Evolutionary conservation across 2,113 vertebrate genomes (phyloP), one percentile per base, ranked within the genome.

Genomic region (Amblyopsis rosae): DNA sequence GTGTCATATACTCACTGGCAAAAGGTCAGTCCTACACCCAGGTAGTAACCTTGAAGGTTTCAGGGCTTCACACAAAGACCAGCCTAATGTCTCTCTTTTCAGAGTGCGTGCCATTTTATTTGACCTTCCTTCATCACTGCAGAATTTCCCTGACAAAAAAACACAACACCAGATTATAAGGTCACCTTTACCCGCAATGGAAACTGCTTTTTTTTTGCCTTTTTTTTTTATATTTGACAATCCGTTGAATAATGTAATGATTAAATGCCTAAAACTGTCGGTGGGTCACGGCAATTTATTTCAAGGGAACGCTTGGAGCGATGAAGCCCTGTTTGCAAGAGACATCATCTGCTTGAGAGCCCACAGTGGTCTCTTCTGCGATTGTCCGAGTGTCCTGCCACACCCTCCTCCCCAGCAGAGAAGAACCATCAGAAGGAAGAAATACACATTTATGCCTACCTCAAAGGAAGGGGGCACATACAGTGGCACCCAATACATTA

Each of bases 241-340:
- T 88, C 67, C 59, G 11, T 65, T 84, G 87, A 91, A 91, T 92
- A 88, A 90, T 82, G 82, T 84, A 80, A 84, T 69, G 75, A 88
- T 89, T 88, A 87, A 89, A 90, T 70, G 79, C 76, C 68, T 81
- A 82, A 76, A 91, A 86, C 61, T 77, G 63, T 71, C 62, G 66
- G 73, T 70, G 66, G 69, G 77, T 83, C 82, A 62, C 56, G 61
- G 82, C 78, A 89, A 90, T 88, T 88, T 89, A 88, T 86, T 87
- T 82, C 54, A 7, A 74, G 71, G 73, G 50, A 65, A 19, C 59
- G 17, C 51, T 65, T 68, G 69, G 48, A 71, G 50, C 82, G 73
- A 70, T 35, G 51, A 49, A 72, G 72, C 65, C 73, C 70, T 85
- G 83, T 82, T 78, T 80, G 77, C 72, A 67, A 72, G 77, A 88